Evolutionary conservation across 2,113 vertebrate species (phyloP), one percentile per base, ranked within the genome.

Genomic region (Athene noctua): DNA sequence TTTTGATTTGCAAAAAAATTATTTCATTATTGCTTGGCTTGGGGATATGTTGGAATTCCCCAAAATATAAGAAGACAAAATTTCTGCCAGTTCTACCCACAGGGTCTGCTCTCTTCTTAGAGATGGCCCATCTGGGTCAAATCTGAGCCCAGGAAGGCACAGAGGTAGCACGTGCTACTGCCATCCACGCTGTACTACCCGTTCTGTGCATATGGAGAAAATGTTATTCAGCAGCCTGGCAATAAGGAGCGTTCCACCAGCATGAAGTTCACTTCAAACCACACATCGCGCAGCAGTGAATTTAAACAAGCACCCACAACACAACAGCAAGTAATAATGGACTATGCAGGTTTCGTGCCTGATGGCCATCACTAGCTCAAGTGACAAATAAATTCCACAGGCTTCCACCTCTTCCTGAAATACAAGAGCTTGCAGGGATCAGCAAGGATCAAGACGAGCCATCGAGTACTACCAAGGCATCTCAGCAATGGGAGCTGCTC

Each of bases 351-450:
- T 94, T 75, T 96, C 92, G 57, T 61, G 94, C 86, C 91, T 85
- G 65, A 67, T 82, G 94, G 94, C 44, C 96, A 96, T 92, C 91
- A 47, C 84, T 36, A 70, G 94, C 94, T 97, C 97, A 94, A 97
- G 94, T 96, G 95, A 93, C 96, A 95, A 95, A 97, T 96, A 94
- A 96, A 97, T 97, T 90, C 95, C 94, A 63, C 63, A 83, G 89
- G 78, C 94, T 89, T 72, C 89, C 91, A 73, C 84, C 74, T 95
- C 95, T 94, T 97, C 93, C 95, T 96, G 96, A 97, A 97, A 96
- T 7, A 80, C 87, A 96, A 96, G 95, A 97, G 81, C 87, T 70
- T 9, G 1, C 63, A 59, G 92, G 95, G 95, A 94, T 97, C 96
- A 97, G 81, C 34, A 68, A 68, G 96, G 96, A 97, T 97, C 95